Evolutionary conservation across 2,888 invertebrate species (phyloP), one percentile per base, ranked within the genome.

Genomic region (Metallyticus violacea): DNA sequence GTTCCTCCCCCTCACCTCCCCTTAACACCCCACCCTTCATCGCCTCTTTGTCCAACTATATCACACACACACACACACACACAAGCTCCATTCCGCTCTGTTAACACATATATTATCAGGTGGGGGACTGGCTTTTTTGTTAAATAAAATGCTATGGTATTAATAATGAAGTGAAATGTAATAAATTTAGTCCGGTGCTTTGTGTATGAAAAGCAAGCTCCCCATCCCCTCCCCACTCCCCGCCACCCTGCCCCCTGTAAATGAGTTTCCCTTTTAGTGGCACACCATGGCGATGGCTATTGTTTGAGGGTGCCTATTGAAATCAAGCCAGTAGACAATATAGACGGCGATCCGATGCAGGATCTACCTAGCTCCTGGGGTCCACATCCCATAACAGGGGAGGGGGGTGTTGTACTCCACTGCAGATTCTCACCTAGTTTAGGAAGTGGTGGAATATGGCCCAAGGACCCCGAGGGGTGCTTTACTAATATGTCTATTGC

Each of bases 161-260:
- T 83, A 83, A 83, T 83, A 83, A 83, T 83, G 83, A 83, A 83
- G 77, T 83, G 83, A 83, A 83, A 83, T 83, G 83, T 77, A 83
- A 83, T 83, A 83, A 83, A 83, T 83, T 83, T 77, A 77, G 83
- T 77, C 28, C 22, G 77, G 83, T 83, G 77, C 83, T 83, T 83
- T 83, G 77, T 77, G 77, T 77, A 77, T 77, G 77, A 77, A 83
- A 28, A 81, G 76, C 7, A 1, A 4, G 28, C 83, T 76, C n/a
- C n/a, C n/a, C n/a, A n/a, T n/a, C n/a, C n/a, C 26, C 81, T 77
- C 77, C 76, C n/a, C 77, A 7, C 83, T n/a, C 28, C 7, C 22
- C 40, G 40, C 40, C 40, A 62, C 40, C 40, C 40, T 77, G 28
- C 29, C 77, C 28, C n/a, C 77, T 27, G 83, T 83, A 83, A 83